Evolutionary conservation across 1,140 invertebrate genomes (phyloP).

Genomic region (Phocides pigmalion): DNA sequence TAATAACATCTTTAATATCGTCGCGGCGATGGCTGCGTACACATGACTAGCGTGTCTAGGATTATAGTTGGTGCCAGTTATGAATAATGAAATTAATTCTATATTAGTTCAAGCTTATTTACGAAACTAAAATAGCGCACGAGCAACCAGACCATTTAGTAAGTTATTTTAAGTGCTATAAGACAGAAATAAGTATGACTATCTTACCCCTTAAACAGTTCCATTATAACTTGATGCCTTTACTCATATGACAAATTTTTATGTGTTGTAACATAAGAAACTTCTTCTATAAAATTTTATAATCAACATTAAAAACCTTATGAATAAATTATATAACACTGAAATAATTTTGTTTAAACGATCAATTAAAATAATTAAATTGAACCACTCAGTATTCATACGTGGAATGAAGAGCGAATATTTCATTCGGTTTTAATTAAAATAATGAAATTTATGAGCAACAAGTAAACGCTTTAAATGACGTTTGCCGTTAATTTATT

Average conservation of each 20-base stretch:
- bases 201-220: too few relatives aligned
- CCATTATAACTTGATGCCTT: too few relatives aligned
- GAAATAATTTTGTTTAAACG: neutral
- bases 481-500: neutral
- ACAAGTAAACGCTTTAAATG: neutral
- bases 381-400: neutral
- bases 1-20: constrained; percentile 71
- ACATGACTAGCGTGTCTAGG: constrained; percentile 52
- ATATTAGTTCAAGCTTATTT: neutral
- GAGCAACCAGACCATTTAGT: too few relatives aligned
- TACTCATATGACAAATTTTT: too few relatives aligned
- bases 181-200: too few relatives aligned
- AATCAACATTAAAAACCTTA: neutral
- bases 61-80: constrained; percentile 49
- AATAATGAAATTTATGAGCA: constrained; percentile 3
- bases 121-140: too few relatives aligned
- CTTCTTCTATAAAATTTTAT: too few relatives aligned
- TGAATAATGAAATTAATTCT: constrained; percentile 52
- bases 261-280: too few relatives aligned
- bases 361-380: constrained; percentile 17
- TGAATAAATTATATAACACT: neutral
- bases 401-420: neutral
- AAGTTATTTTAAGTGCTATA: too few relatives aligned
- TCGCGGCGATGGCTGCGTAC: constrained; percentile 49
- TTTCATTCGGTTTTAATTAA: constrained; percentile 1